Evolutionary conservation across 1,140 invertebrate species (phyloP).

Genomic region (Myzus persicae): DNA sequence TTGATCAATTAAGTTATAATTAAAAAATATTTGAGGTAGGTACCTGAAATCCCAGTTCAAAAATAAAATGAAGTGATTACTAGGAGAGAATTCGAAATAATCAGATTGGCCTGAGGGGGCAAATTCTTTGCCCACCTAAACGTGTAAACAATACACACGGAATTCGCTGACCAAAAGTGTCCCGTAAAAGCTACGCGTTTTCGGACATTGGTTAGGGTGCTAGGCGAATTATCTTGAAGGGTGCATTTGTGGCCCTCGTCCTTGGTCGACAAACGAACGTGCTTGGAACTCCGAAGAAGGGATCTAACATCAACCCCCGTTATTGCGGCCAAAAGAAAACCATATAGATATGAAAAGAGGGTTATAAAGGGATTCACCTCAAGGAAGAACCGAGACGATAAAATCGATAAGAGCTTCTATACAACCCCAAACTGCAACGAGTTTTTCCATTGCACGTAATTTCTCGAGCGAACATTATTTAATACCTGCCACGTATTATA

Average conservation of each 20-base stretch:
- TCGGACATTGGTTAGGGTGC: background rate
- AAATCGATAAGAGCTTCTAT: slow-evolving; percentile 39
- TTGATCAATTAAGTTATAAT: slow-evolving; percentile 5
- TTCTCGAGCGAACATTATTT: slow-evolving; percentile 38
- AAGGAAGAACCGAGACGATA: slow-evolving; percentile 33
- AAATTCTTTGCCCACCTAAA: slow-evolving; percentile 2
- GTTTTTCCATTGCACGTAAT: slow-evolving; percentile 27
- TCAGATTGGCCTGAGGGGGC: background rate
- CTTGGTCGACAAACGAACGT: slow-evolving; percentile 36
- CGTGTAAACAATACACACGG: slow-evolving; percentile 12
- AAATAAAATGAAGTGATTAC: background rate
- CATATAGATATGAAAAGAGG: slow-evolving; percentile 16
- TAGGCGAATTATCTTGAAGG: slow-evolving; percentile 34
- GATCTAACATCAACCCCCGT: slow-evolving; percentile 44
- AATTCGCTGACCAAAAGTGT: slow-evolving; percentile 27
- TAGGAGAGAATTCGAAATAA: background rate
- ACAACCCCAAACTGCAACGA: slow-evolving; percentile 29
- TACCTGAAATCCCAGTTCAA: background rate
- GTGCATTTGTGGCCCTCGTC: slow-evolving; percentile 8
- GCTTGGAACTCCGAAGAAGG: slow-evolving; percentile 44
- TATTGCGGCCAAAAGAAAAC: slow-evolving; percentile 10
- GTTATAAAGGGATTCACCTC: slow-evolving; percentile 45
- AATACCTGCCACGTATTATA: background rate
- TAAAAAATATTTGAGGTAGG: background rate
- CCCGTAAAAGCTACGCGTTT: background rate